phyloP scores from a whole-genome alignment of 2,113 vertebrate genomes.

The Myotis brandtii region DNA sequence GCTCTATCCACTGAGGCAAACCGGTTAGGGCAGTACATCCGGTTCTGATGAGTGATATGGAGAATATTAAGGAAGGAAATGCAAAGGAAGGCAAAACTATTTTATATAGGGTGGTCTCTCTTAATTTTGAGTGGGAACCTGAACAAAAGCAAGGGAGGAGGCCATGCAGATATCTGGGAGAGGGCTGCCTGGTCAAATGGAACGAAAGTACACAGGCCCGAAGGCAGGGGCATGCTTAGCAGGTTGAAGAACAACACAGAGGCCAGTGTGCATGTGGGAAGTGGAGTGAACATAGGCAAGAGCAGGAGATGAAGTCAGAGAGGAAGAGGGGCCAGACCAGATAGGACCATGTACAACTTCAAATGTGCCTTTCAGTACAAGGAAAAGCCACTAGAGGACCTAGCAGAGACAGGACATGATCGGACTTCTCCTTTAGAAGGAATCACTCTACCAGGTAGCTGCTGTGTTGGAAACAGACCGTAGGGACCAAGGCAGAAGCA shows the following conservation, averaged over 20 bases:
- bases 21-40: no score
- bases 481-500: background rate
- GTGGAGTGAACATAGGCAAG: fast-evolving
- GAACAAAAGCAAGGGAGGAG: background rate
- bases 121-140: background rate
- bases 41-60: background rate
- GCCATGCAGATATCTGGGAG: no score
- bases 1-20: no score
- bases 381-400: background rate
- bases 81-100: background rate
- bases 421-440: background rate
- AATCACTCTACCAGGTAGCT: background rate
- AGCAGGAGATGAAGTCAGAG: fast-evolving
- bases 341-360: background rate
- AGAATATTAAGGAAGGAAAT: background rate
- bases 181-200: background rate
- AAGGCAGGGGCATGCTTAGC: background rate
- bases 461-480: background rate
- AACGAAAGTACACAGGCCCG: background rate
- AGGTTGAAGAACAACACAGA: background rate
- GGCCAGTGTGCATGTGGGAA: background rate
- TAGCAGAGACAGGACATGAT: background rate
- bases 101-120: background rate
- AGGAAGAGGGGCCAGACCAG: background rate
- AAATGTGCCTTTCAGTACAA: background rate